Evolutionary conservation across 1,140 invertebrate species (phyloP), one percentile per base, ranked within the genome.

Genomic region (Aethina tumida): DNA sequence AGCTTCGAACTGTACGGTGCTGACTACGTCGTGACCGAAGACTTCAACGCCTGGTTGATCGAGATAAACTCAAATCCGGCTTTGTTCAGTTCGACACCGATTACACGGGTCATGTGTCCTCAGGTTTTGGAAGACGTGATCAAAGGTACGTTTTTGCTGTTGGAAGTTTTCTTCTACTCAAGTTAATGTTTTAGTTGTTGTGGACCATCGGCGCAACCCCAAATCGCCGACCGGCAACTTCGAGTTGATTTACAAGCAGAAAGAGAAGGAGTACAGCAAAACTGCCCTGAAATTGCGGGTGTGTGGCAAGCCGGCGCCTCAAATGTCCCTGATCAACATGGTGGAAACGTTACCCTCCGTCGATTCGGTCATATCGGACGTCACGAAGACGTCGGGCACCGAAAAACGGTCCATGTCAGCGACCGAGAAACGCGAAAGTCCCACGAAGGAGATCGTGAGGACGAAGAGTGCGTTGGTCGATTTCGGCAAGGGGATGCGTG

Each of bases 31-130:
- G 54, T 83, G 9, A 81, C 85, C 45, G 81, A 91, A 52, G 82
- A 90, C 52, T 82, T 83, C 35, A 75, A 77, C 40, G 88, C 90
- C 0, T 93, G 89, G 81, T 63, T 96, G 26, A 88, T 96, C 47
- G 91, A 96, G 66, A 93, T 95, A 41, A 95, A 95, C 65, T 86
- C 84, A 0, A 83, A 82, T 57, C 90, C 90, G 0, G 85, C 86
- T 50, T 77, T 93, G 64, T 75, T 83, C 41, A 69, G 76, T 0
- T 90, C 81, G 17, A 92, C 89, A 0, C 73, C 75, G 39, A 75
- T 94, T 5, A 95, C 88, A 0, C 75, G 81, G 8, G 69, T 77
- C 43, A 74, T 95, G 49, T 94, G 90, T 57, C 72, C 80, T 2
- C 70, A 75, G 49, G 84, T 86, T 16, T 60, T 93, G 1, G 81